Evolutionary conservation across 2,113 vertebrate species (phyloP), one percentile per base, ranked within the genome.

Genomic region (Pseudorasbora parva): DNA sequence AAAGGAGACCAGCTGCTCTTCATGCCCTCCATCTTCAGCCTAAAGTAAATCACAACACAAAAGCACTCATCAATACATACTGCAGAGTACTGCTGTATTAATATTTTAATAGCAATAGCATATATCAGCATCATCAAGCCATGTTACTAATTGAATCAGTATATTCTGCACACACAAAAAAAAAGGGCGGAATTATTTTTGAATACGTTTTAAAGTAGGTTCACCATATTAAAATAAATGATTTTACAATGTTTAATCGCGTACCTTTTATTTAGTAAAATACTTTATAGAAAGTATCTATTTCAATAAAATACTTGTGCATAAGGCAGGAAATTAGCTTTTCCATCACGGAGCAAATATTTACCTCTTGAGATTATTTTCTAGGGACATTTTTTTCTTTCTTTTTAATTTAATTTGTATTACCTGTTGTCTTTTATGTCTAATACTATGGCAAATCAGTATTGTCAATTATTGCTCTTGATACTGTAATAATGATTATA

Each of bases 1-100:
- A 91, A 98, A 97, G 12, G 97, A 97, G 81, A 98, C 96, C 21
- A 99, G 95, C 89, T 96, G 97, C 15, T 98, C 97, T 85, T 99
- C 97, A 85, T 93, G 94, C 87, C 93, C 92, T 56, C 88, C 88
- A 33, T 97, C 97, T 86, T 98, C 97, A 82, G 88, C 91, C 97
- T 98, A 88, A 19, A 64, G 17, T 17, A 8, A 75, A 82, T 21
- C 30, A 82, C 51, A 43, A 47, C 17, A 81, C 51, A 78, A 21
- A 71, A 30, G 23, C 71, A 30, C 49, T 54, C 2, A 54, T 6
- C 14, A 17, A 54, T 21, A 54, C 14, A 54, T 21, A 54, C 1
- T 27, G 15, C 21, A 75, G 5, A 45, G 12, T 23, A 51, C 33
- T 41, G 3, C 33, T 41, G 3, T 66, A 30, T 33, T 2, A 33